Evolutionary conservation across 2,888 invertebrate genomes (phyloP), one percentile per base, ranked within the genome.

Genomic region (Pyralis farinalis): DNA sequence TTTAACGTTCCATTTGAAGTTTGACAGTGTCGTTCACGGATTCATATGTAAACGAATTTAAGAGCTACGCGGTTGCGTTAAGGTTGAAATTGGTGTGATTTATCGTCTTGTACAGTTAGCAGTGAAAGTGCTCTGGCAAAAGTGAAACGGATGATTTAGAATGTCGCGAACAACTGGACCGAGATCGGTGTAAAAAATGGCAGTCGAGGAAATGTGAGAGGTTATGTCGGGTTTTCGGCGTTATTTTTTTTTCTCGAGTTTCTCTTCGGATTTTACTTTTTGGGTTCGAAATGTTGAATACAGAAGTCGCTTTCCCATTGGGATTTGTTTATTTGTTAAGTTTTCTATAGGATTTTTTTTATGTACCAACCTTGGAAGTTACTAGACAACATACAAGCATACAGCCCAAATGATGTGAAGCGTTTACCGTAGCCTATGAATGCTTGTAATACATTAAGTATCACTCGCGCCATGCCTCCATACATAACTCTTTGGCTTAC

Each of bases 61-160:
- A 49, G 43, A 46, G 48, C 21, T 41, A 21, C 27, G 1, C 1
- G 28, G 16, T 43, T 42, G 33, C 40, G 51, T 47, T 69, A 73
- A 55, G 62, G 74, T 55, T 43, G 47, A 37, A 49, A 57, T 64
- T 70, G 52, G 63, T 55, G 63, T 65, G 68, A 43, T 43, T 44
- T 54, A 44, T 54, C n/a, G 36, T 28, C 34, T 51, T 59, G 63
- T 71, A 77, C 83, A 81, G 84, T 84, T 82, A 80, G 67, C 77
- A 82, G 87, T 85, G 86, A 86, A 86, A 86, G 86, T 85, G 74
- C 61, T 67, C 60, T 48, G 46, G 75, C 80, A 85, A 86, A 86
- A 87, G 86, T 87, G 87, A 87, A 86, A 87, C 83, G 77, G 70
- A 70, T 68, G 74, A 72, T 70, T 71, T 71, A 59, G 60, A 71